phyloP scores from a whole-genome alignment of 2,797 vertebrate genomes.

The Chelon labrosus region DNA sequence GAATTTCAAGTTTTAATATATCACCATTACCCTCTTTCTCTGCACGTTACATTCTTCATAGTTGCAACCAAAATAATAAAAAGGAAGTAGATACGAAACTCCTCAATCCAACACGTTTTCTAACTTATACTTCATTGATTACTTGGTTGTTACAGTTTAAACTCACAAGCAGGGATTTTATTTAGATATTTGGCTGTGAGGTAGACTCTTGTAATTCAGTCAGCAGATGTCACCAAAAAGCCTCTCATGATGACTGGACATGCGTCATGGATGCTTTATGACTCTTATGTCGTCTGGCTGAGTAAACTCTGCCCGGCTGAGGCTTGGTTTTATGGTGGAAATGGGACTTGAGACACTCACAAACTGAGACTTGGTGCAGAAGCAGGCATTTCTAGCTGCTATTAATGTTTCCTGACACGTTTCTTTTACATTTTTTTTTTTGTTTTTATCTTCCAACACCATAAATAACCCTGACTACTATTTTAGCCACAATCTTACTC shows the following conservation, averaged over 20 bases:
- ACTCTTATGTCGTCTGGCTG: constrained; percentile 32
- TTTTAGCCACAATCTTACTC: constrained; percentile 10
- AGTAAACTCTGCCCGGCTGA: constrained; percentile 33
- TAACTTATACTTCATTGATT: too few relatives aligned
- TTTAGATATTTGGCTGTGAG: background rate
- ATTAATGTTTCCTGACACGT: background rate
- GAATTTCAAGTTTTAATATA: too few relatives aligned
- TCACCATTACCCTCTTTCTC: too few relatives aligned
- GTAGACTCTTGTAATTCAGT: constrained; percentile 27
- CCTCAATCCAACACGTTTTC: too few relatives aligned
- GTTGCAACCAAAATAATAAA: too few relatives aligned
- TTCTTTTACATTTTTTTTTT: background rate
- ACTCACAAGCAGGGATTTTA: background rate
- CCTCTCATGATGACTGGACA: constrained; percentile 35
- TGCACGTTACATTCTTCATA: too few relatives aligned
- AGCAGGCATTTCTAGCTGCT: background rate
- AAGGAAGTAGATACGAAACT: too few relatives aligned
- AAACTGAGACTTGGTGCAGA: background rate
- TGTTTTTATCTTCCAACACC: background rate
- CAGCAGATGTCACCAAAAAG: constrained; percentile 79
- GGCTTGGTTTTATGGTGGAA: constrained; percentile 31
- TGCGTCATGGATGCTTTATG: constrained; percentile 36
- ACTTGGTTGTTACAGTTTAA: too few relatives aligned
- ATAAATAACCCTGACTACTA: background rate
- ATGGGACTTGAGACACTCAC: constrained; percentile 13